Base-by-base conservation (phyloP, 2,888 invertebrate species). In the Euzophera pinguis region DNA sequence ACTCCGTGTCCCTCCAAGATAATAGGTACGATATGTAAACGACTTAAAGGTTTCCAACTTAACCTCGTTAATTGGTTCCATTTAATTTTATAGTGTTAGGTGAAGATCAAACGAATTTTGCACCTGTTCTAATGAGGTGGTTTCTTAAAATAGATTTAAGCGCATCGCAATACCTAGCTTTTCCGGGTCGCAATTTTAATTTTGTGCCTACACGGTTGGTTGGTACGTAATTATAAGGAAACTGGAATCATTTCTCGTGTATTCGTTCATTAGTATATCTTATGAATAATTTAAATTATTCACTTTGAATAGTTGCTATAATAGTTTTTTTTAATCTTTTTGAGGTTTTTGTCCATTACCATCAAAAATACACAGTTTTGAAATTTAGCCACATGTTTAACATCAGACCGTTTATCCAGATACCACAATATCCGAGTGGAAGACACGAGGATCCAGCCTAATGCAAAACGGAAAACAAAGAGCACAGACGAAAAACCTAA, bases 1-100 rank as follows among this genome's bases (percentile, higher is more conserved):
- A 95, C 78, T 93, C 94, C 61, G 88, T 91, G 35, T 81, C 91
- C 51, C 73, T 91, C 57, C 81, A 91, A 64, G 80, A 91, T 54
- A 89, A 84, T 76, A 90, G 90, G 91, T 91, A 79, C 63, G 54
- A 58, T 53, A 60, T 51, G 35, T 51, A 50, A 50, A 50, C 49
- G 29, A 50, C 32, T 57, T 53, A 37, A 16, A 47, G 55, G 45
- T 59, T 60, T 55, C 56, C 17, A 47, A 56, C 58, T 56, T 55
- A 47, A 58, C 41, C 27, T 39, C 47, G 17, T 17, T 39, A 50
- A 39, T 39, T 50, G 39, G 49, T n/a, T 9, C 39, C 14, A 50
- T 50, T 39, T 41, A 39, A 41, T 50, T 50, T 50, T 50, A 45
- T 45, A 50, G 39, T 13, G 38, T 32, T 27, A 39, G 12, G 4